These are phyloP conservation scores for Subacronicta megacephala DNA, from an alignment of 2,888 invertebrate genomes.

Conservation along the genomic window DNA sequence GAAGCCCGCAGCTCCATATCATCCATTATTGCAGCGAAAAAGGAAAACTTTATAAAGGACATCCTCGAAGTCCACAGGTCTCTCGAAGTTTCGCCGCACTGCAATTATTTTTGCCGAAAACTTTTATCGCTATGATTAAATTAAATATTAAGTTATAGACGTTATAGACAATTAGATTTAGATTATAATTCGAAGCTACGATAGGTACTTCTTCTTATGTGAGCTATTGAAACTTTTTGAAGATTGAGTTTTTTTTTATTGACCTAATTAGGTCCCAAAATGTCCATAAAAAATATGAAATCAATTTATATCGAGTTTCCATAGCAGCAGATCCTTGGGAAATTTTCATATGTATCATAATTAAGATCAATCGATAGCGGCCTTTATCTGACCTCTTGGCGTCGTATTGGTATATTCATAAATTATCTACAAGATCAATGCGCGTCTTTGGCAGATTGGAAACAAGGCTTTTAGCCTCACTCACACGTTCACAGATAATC, in stretches of 20 bases:
- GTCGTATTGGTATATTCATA: too few species aligned
- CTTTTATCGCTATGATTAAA: conserved; percentile 36
- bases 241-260: background rate
- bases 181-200: background rate
- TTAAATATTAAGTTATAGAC: conserved; percentile 16
- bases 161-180: background rate
- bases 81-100: conserved; percentile 44
- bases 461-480: conserved; percentile 31
- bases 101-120: conserved; percentile 53
- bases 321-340: too few species aligned
- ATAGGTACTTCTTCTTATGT: background rate
- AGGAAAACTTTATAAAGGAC: conserved; percentile 49
- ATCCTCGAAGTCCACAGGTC: conserved; percentile 42
- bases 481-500: conserved; percentile 44
- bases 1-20: conserved; percentile 25
- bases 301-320: too few species aligned
- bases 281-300: too few species aligned
- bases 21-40: conserved; percentile 45
- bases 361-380: too few species aligned
- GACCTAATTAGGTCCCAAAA: too few species aligned
- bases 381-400: too few species aligned
- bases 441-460: background rate
- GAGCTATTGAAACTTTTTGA: background rate
- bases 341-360: too few species aligned
- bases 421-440: too few species aligned